Evolutionary conservation across 2,888 invertebrate genomes (phyloP), one percentile per base, ranked within the genome.

Genomic region (Stenichneumon culpator): DNA sequence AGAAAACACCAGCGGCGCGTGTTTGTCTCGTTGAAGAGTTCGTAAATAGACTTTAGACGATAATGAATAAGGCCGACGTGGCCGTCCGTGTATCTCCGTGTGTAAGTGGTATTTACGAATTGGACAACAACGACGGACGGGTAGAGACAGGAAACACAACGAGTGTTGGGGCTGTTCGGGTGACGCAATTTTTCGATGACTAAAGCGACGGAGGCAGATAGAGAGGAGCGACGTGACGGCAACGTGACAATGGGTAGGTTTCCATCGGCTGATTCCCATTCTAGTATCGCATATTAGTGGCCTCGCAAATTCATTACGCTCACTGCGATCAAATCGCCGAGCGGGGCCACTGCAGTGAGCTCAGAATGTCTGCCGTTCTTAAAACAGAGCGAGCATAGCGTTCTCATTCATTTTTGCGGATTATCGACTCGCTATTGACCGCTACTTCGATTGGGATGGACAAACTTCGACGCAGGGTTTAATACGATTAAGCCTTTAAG

Each of bases 61-160:
- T 79, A 83, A 83, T 70, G 74, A 79, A 79, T 83, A 83, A 83
- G 79, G 70, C 25, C 79, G 69, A 52, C 52, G 54, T 11, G 52
- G 50, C 7, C 16, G n/a, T 32, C 11, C 25, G 25, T 52, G 25
- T 67, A 9, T 75, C 52, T 16, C 16, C 25, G 63, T 75, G 32
- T 25, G 32, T 14, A 67, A 11, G 47, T 19, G 39, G 39, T 50
- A 70, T 52, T 32, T 50, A 39, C 36, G 57, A 72, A 54, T 60
- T 60, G 60, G 60, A 60, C 60, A 28, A 16, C 16, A 19, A 25
- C 60, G 60, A 60, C 28, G 32, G 19, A 32, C 28, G 16, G 14
- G 54, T 22, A 28, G 22, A 25, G 16, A 25, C 60, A 14, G 39
- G 60, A 28, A 28, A 16, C 28, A 6, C 28, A 60, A 60, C 60